Base-by-base conservation (phyloP, 1,140 invertebrate genomes). In the Heliconius hermathena region DNA sequence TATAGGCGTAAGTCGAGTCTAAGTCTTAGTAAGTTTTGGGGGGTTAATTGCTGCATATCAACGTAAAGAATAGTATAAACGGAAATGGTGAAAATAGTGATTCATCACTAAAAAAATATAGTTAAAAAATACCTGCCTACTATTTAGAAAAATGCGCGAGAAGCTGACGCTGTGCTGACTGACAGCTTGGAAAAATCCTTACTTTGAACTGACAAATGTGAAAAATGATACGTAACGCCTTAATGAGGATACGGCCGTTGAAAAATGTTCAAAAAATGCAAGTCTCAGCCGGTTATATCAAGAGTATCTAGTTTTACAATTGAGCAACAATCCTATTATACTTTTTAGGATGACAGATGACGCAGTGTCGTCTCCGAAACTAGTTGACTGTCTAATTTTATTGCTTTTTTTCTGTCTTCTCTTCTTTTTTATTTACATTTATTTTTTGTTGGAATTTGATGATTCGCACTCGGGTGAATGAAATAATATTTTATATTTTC, bases 281-380 rank as follows among this genome's bases (percentile, higher is more conserved):
- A 66, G 60, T 29, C 9, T 5, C 60, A 66, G 26, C 60, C 26
- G 26, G 60, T 66, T 66, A 29, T 66, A 66, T 66, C 60, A 16
- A 5, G 60, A 26, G 3, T 22, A 66, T 26, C 60, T 16, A 66
- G 60, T 66, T 66, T 26, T 11, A 26, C 60, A 66, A 66, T 66
- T 66, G 60, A 66, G 22, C 22, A 66, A 66, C 60, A 66, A 66
- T 66, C 26, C 60, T 66, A 29, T 66, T 66, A 66, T 66, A 66
- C 60, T 29, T 29, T 66, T 66, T 13, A 66, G n/a, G 1, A 29
- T 26, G 22, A 66, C 22, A 9, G 2, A 57, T 20, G 8, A n/a
- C 54, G 54, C 8, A 57, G 8, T 57, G 54, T 22, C 20, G 41
- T n/a, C 16, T 57, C 20, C n/a, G 3, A 57, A 57, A 57, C 9